Evolutionary conservation across 2,888 invertebrate species (phyloP), one percentile per base, ranked within the genome.

Genomic region (Vandiemenella viatica): DNA sequence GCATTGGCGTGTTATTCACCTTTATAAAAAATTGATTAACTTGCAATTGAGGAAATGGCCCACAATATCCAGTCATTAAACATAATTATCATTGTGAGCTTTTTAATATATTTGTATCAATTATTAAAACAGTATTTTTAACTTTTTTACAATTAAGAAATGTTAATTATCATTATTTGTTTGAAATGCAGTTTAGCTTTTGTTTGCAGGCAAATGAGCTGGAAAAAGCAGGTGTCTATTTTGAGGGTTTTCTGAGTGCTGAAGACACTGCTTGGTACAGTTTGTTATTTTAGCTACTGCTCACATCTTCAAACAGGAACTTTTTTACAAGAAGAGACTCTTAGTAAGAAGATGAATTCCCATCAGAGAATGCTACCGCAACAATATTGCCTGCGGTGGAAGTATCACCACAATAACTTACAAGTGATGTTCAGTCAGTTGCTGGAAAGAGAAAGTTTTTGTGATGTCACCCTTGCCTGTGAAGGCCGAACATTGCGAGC

Each of bases 321-420:
- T n/a, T n/a, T 13, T 32, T 32, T 32, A 32, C n/a, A 32, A 32
- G 32, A 13, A 2, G 3, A 3, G 2, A 13, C 10, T 2, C 10
- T 13, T 3, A 3, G 5, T 4, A 32, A 41, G 10, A 45, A 43
- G 17, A 53, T 53, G 53, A 53, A 51, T 43, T 49, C 50, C 22
- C 53, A 53, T 17, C 52, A 50, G 16, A 54, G 69, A 67, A 84
- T 85, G 83, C 73, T 79, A 70, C 82, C 86, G 49, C 90, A 90
- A 69, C 89, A 90, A 69, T 91, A 90, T 71, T 91, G 90, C 65
- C 71, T 91, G 59, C 72, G 89, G 68, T 91, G 90, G 90, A 90
- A 89, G 63, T 88, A 90, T 68, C 90, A 91, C 69, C 88, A 89
- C 68, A 82, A 83, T 56, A 91, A 91, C 66, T 74, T 91, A 57